Evolutionary conservation across 1,140 invertebrate genomes (phyloP).

Genomic region (Armadillidium nasatum): DNA sequence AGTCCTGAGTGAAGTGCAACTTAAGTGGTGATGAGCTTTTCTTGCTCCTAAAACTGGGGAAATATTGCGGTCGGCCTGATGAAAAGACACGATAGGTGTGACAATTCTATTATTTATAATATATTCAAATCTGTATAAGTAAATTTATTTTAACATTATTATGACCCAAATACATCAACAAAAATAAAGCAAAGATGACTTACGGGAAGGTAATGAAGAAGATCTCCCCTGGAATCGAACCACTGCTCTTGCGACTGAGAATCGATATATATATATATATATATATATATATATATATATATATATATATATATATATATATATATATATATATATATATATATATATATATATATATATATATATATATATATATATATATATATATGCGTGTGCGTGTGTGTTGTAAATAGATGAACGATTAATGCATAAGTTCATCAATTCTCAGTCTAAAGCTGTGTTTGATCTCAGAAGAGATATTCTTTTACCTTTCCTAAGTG

Average conservation of each 20-base stretch:
- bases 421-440: no score
- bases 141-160: background rate
- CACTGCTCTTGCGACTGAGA: background rate
- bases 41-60: slow-evolving; percentile 43
- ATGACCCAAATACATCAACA: background rate
- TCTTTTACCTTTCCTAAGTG: no score
- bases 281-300: background rate
- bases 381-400: background rate
- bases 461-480: no score
- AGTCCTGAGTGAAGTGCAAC: slow-evolving; percentile 41
- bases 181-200: background rate
- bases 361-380: slow-evolving; percentile 20
- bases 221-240: background rate
- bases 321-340: slow-evolving; percentile 10
- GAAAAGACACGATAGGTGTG: background rate
- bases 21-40: slow-evolving; percentile 40
- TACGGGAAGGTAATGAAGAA: background rate
- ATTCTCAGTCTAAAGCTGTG: no score
- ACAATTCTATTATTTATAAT: background rate
- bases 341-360: slow-evolving; percentile 18
- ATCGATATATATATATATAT: background rate
- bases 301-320: slow-evolving; percentile 6
- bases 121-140: background rate
- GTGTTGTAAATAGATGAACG: no score
- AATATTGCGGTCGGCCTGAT: slow-evolving; percentile 41